Conservation (phyloP, 1,140 invertebrate species). For the Formica selysi region DNA sequence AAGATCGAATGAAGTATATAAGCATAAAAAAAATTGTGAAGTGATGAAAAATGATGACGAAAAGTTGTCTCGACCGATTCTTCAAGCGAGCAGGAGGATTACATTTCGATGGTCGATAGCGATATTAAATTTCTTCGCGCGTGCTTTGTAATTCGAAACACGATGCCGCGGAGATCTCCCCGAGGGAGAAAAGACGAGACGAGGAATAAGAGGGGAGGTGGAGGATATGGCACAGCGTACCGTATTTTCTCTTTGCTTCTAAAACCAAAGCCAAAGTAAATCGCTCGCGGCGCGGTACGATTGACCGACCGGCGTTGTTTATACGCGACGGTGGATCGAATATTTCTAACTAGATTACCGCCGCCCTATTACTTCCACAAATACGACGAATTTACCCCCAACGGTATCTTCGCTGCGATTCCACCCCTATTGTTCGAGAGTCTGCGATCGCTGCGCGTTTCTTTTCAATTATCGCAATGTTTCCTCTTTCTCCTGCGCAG, state of each 20-base stretch:
- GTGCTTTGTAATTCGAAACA: conserved; percentile 77
- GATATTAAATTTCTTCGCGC: conserved; percentile 67
- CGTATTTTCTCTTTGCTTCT: conserved; percentile 68
- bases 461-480: conserved; percentile 34
- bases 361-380: conserved; percentile 72
- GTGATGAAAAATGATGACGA: conserved; percentile 13
- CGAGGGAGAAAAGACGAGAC: conserved; percentile 26
- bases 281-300: conserved; percentile 69
- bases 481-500: neutral
- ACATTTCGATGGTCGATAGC: conserved; percentile 57
- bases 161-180: conserved; percentile 63
- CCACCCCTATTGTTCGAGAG: neutral
- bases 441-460: conserved; percentile 11
- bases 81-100: conserved; percentile 44
- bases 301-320: conserved; percentile 75
- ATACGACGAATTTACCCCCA: conserved; percentile 58
- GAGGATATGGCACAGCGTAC: neutral
- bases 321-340: conserved; percentile 76
- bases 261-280: conserved; percentile 76
- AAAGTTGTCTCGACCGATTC: neutral
- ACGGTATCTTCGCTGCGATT: neutral
- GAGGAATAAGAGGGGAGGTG: neutral
- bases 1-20: neutral
- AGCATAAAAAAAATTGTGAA: neutral
- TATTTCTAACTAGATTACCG: conserved; percentile 81